Conservation (phyloP, 2,888 invertebrate species). For the Cryptocheilus praepositus region DNA sequence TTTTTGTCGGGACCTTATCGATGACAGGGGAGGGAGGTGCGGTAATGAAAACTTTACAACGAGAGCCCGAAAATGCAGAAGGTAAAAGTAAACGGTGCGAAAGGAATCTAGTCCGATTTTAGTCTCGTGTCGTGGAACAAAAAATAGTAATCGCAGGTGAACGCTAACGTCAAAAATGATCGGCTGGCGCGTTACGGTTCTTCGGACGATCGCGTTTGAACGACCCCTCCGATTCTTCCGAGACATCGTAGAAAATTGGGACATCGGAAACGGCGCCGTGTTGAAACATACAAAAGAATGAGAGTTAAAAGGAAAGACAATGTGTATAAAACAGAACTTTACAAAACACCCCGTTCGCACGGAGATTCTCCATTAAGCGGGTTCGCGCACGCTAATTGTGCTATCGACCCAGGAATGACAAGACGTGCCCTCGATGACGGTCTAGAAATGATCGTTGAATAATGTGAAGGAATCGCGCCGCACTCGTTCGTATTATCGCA, state of each 20-base stretch:
- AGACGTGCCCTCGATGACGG: conserved; percentile 38
- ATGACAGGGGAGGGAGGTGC: background rate
- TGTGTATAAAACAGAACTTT: conserved; percentile 17
- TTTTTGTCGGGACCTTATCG: background rate
- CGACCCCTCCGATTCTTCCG: too few species aligned
- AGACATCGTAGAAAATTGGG: too few species aligned
- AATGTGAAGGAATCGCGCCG: conserved; percentile 10
- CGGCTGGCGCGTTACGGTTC: background rate
- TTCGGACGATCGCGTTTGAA: too few species aligned
- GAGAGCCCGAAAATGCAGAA: background rate
- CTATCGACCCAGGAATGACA: conserved; percentile 56
- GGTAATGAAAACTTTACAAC: background rate
- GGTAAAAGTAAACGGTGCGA: background rate
- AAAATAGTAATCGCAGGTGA: background rate
- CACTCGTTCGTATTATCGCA: conserved; percentile 16
- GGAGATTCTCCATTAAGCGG: conserved; percentile 20
- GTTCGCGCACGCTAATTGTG: conserved; percentile 44
- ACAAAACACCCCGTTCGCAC: conserved; percentile 10
- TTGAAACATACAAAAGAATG: too few species aligned
- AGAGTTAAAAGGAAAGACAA: background rate
- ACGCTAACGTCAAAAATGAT: background rate
- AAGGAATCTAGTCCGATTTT: background rate
- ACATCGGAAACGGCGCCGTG: too few species aligned
- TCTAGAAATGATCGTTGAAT: conserved; percentile 28
- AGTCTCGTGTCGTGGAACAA: background rate